Evolutionary conservation across 2,113 vertebrate genomes (phyloP).

Genomic region (Corvus hawaiiensis): DNA sequence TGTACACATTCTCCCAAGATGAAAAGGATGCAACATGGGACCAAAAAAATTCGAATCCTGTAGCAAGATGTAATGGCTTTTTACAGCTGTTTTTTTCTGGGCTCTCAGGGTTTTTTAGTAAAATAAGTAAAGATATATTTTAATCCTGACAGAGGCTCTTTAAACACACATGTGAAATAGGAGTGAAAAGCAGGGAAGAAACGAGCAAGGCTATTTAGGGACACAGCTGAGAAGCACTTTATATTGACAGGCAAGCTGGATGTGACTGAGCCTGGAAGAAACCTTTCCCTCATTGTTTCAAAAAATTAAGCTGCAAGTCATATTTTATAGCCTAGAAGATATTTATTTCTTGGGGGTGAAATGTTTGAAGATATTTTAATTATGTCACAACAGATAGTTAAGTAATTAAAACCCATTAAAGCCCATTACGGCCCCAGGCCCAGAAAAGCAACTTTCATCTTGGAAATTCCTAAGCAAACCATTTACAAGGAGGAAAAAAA

Average conservation of each 20-base stretch:
- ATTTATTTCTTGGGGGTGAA: conserved; percentile 6
- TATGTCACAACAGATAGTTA: conserved; percentile 39
- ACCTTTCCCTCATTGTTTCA: background rate
- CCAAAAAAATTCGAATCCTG: background rate
- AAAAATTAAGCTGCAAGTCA: background rate
- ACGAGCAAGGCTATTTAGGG: conserved; percentile 21
- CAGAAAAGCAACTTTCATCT: background rate
- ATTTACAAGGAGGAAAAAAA: background rate
- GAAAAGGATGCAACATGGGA: background rate
- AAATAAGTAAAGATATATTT: conserved; percentile 30
- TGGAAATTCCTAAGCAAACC: background rate
- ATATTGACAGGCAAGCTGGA: background rate
- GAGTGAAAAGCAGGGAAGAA: background rate
- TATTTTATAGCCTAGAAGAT: background rate
- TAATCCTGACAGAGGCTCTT: conserved; percentile 13
- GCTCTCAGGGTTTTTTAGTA: background rate
- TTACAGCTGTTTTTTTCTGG: conserved; percentile 2
- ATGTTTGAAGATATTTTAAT: conserved; percentile 34
- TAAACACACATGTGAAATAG: conserved; percentile 21
- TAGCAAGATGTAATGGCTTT: background rate
- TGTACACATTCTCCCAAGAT: conserved; percentile 6
- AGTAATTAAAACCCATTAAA: conserved; percentile 40
- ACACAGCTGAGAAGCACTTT: conserved; percentile 13
- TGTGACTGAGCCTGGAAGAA: background rate
- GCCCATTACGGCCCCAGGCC: background rate